Conservation (phyloP, 2,888 invertebrate genomes). For the Standfussiana lucernea region DNA sequence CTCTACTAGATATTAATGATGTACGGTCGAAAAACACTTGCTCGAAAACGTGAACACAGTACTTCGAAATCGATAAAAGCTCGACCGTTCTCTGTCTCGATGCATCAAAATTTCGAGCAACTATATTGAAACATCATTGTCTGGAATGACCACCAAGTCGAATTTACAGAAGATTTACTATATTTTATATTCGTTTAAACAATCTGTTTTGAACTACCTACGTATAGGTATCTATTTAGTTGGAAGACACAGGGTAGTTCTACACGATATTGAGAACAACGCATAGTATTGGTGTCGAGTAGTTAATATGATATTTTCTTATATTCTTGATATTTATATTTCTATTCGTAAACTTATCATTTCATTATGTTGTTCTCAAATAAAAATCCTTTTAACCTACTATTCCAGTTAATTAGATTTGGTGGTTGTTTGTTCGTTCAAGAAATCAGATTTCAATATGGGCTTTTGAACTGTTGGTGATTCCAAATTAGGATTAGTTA, state of each 20-base stretch:
- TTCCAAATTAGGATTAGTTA: background rate
- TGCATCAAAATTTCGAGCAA: background rate
- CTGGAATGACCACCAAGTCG: background rate
- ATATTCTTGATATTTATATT: slow-evolving; percentile 5
- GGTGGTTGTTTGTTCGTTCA: background rate
- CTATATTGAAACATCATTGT: background rate
- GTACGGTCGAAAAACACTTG: background rate
- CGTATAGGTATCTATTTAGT: background rate
- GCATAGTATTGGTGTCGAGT: background rate
- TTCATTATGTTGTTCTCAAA: slow-evolving; percentile 9
- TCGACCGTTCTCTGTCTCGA: background rate
- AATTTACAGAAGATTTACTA: slow-evolving; percentile 1
- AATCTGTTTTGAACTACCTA: background rate
- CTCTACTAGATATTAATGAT: slow-evolving; percentile 16
- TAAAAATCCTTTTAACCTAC: background rate
- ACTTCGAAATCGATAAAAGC: background rate
- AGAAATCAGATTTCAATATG: background rate
- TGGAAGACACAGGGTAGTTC: background rate
- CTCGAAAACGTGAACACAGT: background rate
- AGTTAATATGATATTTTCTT: slow-evolving; percentile 7
- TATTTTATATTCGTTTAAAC: background rate
- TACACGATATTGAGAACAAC: background rate
- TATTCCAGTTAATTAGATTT: background rate
- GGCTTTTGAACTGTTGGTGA: background rate
- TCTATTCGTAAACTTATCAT: background rate